These are phyloP conservation scores for Otus sunia DNA, from an alignment of 2,113 vertebrate species.

Conservation along the genomic window DNA sequence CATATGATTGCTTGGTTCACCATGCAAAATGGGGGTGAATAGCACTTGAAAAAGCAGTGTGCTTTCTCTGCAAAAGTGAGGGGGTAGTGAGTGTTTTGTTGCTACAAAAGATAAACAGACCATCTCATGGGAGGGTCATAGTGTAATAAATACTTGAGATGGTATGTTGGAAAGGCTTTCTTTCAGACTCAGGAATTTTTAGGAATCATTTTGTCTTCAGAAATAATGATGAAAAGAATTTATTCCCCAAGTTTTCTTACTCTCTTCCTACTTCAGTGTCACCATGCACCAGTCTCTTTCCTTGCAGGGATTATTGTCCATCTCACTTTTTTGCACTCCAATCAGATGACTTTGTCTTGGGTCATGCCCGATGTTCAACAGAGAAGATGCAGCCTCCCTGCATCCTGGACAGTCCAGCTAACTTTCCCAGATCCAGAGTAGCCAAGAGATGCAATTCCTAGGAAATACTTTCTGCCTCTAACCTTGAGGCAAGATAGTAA, in stretches of 20 bases:
- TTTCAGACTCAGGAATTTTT: neutral
- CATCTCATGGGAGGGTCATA: neutral
- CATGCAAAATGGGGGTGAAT: neutral
- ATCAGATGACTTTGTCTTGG: neutral
- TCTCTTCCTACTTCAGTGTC: neutral
- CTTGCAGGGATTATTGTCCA: neutral
- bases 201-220: neutral
- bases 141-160: neutral
- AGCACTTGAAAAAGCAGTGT: neutral
- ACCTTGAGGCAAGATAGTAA: neutral
- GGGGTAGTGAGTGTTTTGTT: neutral
- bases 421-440: neutral
- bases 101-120: neutral
- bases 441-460: neutral
- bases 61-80: neutral
- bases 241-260: neutral
- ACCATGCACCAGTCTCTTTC: neutral
- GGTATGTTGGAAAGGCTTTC: neutral
- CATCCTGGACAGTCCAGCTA: neutral
- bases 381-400: neutral
- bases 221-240: neutral
- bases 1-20: neutral
- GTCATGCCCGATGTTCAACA: neutral
- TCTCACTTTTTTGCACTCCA: neutral
- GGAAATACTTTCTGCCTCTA: neutral